phyloP scores from a whole-genome alignment of 2,888 invertebrate species.

The Apomyelois bistriatella region DNA sequence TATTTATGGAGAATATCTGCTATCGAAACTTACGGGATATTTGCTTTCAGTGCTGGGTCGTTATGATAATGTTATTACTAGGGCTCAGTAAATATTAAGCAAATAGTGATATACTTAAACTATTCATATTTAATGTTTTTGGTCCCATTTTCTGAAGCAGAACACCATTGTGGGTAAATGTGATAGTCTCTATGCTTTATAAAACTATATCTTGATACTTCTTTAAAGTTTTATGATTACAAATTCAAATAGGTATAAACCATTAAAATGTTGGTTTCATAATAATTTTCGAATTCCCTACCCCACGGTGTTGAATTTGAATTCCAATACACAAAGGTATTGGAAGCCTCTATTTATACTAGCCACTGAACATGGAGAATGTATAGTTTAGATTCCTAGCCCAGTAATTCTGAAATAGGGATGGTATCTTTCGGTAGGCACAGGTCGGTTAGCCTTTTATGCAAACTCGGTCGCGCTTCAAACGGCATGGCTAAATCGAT shows the following conservation, averaged over 20 bases:
- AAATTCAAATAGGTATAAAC: no score
- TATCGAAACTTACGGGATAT: slow-evolving; percentile 18
- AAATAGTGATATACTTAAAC: background rate
- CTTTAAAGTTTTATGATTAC: no score
- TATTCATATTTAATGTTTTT: background rate
- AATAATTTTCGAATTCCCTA: slow-evolving; percentile 8
- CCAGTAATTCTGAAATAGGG: background rate
- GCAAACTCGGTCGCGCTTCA: slow-evolving; percentile 41
- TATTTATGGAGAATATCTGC: slow-evolving; percentile 26
- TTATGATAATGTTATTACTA: slow-evolving; percentile 37
- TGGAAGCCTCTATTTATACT: slow-evolving; percentile 2
- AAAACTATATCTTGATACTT: no score
- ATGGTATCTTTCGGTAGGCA: background rate
- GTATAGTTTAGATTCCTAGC: background rate
- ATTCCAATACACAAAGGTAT: slow-evolving; percentile 3
- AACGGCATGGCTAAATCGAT: slow-evolving; percentile 37
- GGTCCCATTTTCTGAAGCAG: background rate
- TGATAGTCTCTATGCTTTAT: no score
- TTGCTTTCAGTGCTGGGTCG: slow-evolving; percentile 28
- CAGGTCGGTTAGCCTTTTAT: slow-evolving; percentile 30
- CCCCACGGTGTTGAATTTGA: background rate
- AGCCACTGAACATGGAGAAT: background rate
- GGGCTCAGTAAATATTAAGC: slow-evolving; percentile 1
- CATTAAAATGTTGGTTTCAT: background rate
- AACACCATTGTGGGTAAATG: no score